These are phyloP conservation scores for Xyrichtys novacula DNA, from an alignment of 2,797 vertebrate genomes.

Conservation along the genomic window DNA sequence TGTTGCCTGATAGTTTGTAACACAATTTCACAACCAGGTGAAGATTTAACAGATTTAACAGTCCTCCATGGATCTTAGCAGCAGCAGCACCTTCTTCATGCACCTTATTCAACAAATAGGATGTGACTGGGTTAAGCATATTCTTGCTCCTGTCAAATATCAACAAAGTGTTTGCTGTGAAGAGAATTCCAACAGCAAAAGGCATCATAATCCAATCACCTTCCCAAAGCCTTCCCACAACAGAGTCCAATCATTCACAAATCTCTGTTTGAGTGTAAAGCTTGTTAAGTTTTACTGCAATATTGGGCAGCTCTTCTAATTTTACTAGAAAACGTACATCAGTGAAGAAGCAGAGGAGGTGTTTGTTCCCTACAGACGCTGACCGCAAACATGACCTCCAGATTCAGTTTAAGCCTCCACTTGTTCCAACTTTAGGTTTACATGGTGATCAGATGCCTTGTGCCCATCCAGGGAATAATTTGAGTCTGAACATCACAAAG, in stretches of 20 bases:
- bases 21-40: no score
- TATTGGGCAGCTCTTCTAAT: background rate
- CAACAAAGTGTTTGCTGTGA: no score
- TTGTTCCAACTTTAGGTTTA: constrained; percentile 1
- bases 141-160: no score
- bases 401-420: background rate
- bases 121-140: no score
- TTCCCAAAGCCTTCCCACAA: background rate
- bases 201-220: background rate
- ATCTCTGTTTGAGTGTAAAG: no score
- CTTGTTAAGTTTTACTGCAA: no score
- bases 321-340: background rate
- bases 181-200: no score
- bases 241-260: background rate
- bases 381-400: background rate
- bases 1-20: no score
- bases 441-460: constrained; percentile 46
- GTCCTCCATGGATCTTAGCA: no score
- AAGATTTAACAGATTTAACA: no score
- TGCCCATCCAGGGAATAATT: constrained; percentile 62
- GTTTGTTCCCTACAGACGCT: background rate
- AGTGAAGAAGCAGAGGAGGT: background rate
- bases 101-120: no score
- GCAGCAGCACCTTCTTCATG: no score
- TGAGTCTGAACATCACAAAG: constrained; percentile 44